Base-by-base conservation (phyloP, 2,113 vertebrate genomes). In the Galbula dea region DNA sequence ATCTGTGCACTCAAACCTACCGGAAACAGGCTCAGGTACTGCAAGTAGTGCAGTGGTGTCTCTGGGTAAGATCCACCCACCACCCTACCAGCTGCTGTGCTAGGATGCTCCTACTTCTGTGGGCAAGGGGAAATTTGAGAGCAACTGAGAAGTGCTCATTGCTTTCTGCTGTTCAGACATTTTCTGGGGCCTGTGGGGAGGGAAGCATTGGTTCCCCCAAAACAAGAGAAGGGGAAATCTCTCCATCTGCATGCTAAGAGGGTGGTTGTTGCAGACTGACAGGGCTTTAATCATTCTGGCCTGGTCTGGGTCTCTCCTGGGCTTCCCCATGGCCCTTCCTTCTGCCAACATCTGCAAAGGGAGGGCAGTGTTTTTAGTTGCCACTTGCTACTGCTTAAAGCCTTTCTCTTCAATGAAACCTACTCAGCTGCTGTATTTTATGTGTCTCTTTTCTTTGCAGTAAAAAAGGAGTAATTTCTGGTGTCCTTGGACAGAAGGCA, bases 1-100 rank as follows among this genome's bases (percentile, higher is more conserved):
- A 80, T 98, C 94, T 98, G 98, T 37, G 93, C 97, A 3, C 88
- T 98, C 87, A 98, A 98, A 95, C 95, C 98, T 61, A 98, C 98
- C 0, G 94, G 89, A 19, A 96, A 96, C 67, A 97, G 98, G 39
- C 86, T 98, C 95, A 98, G 98, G 98, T 98, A 96, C 46, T 41
- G 48, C 12, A 10, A 46, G 74, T 39, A 69, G 30, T 63, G 57
- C 32, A 73, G 45, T 1, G 1, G 27, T 6, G 7, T 43, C 22
- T 49, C 52, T 52, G 37, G 20, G 26, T 48, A 84, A 43, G 43
- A 57, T 23, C 17, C 32, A 9, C n/a, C 24, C 0, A 2, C 27
- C 29, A 36, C 19, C 12, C 29, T 29, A 13, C 34, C 3, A 10
- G 2, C 24, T 1, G 3, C 55, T 88, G 15, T 58, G 54, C 41